phyloP scores from a whole-genome alignment of 2,888 invertebrate genomes.

The Chrysodeixis includens region DNA sequence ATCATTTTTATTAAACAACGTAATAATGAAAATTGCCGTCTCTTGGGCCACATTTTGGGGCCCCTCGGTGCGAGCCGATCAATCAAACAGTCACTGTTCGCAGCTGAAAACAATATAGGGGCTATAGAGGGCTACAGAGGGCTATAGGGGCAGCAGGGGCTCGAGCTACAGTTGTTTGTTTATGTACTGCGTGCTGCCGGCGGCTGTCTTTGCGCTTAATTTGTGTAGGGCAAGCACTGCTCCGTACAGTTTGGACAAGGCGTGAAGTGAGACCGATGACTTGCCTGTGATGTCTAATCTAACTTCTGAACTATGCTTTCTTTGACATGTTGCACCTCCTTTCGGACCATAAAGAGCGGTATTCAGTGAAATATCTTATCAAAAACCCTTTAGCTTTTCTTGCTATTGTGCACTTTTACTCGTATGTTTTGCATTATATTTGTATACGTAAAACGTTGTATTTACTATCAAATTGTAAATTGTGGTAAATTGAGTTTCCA shows the following conservation, averaged over 20 bases:
- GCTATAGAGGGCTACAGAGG: constrained; percentile 29
- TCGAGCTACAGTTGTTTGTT: constrained; percentile 45
- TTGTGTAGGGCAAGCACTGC: background rate
- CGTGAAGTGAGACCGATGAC: background rate
- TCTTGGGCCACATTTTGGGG: constrained; percentile 22
- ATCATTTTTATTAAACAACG: constrained; percentile 4
- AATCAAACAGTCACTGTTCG: constrained; percentile 66
- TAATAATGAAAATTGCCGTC: constrained; percentile 24
- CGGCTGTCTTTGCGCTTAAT: background rate
- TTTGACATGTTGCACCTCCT: background rate
- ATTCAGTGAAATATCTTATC: no score
- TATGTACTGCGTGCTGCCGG: constrained; percentile 14
- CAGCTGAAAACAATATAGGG: constrained; percentile 70
- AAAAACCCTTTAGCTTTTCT: no score
- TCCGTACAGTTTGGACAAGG: background rate
- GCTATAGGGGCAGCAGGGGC: background rate
- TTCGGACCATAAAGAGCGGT: no score
- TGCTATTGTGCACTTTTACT: no score
- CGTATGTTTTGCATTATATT: no score
- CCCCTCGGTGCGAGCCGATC: constrained; percentile 63
- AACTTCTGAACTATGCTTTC: background rate
- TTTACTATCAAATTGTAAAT: no score
- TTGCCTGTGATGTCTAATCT: background rate
- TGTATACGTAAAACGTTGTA: no score
- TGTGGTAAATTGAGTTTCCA: constrained; percentile 4